These are phyloP conservation scores for Acrocephalus kingi DNA, from an alignment of 2,113 vertebrate species.

Conservation along the genomic window DNA sequence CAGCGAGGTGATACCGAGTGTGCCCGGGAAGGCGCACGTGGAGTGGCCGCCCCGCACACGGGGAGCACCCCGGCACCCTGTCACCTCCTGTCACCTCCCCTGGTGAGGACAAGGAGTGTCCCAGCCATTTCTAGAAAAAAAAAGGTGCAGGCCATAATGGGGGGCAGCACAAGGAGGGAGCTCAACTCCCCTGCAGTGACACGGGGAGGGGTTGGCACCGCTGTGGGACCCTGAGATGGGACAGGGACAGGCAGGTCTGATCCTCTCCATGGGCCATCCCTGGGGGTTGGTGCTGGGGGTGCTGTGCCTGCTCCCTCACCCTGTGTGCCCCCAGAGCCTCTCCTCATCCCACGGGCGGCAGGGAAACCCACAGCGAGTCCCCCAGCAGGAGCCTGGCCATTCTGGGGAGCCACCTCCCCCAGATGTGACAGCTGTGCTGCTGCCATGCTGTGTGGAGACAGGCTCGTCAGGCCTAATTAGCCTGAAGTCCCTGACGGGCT, in stretches of 20 bases:
- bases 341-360: rapidly evolving
- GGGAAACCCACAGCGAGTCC: rapidly evolving
- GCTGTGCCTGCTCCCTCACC: neutral
- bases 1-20: neutral
- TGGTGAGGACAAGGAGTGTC: neutral
- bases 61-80: rapidly evolving
- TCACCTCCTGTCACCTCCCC: neutral
- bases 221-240: neutral
- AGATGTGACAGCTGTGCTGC: neutral
- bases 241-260: neutral
- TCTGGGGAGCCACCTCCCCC: neutral
- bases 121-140: neutral
- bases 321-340: neutral
- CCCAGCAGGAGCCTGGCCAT: neutral
- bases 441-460: neutral
- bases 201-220: rapidly evolving
- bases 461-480: constrained; percentile 43
- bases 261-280: rapidly evolving
- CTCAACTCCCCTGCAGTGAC: rapidly evolving
- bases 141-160: rapidly evolving
- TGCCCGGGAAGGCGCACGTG: neutral
- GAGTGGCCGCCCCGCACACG: rapidly evolving
- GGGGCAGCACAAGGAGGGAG: neutral
- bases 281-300: neutral
- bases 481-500: neutral